Base-by-base conservation (phyloP, 1,140 invertebrate species). In the Chlorops oryzae region DNA sequence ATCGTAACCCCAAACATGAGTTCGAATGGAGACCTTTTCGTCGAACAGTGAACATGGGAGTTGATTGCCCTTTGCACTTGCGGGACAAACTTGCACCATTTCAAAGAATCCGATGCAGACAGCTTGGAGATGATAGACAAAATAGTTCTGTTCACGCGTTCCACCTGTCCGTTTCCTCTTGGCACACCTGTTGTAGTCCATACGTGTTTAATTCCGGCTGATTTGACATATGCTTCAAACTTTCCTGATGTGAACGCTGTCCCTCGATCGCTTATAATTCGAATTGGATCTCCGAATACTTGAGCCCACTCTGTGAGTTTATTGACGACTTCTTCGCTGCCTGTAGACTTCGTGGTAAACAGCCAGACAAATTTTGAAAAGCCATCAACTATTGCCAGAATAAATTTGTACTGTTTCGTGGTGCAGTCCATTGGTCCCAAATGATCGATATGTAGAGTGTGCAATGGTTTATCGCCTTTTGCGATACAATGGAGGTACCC, bases 321-420 rank as follows among this genome's bases (percentile, higher is more conserved):
- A 10, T 52, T 27, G 20, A 70, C 13, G 0, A 52, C 54, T 37
- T 70, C 64, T 41, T 55, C 44, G 12, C 54, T 47, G 1, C 47
- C 50, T 10, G 59, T 54, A 17, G 49, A 27, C n/a, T 44, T 43
- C 2, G 35, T 34, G 2, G 69, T 57, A 50, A 66, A 73, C 21
- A 75, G 17, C 60, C 64, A 72, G 2, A 56, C 50, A 57, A 74
- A 74, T 37, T 75, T 74, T 2, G 65, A 60, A 56, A 73, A 74
- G 1, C 48, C 65, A 52, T 74, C 71, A 3, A 73, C 49, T 0
- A 75, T 48, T 0, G 55, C 61, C 0, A 75, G 59, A 9, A 74
- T 59, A 54, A 73, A 57, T 20, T 63, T 61, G 47, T 75, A 75
- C 15, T 58, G 54, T 34, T 74, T 75, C 10, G 54, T 55, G 0